These are phyloP conservation scores for Melanaphis sacchari DNA, from an alignment of 1,140 invertebrate species.

Conservation along the genomic window DNA sequence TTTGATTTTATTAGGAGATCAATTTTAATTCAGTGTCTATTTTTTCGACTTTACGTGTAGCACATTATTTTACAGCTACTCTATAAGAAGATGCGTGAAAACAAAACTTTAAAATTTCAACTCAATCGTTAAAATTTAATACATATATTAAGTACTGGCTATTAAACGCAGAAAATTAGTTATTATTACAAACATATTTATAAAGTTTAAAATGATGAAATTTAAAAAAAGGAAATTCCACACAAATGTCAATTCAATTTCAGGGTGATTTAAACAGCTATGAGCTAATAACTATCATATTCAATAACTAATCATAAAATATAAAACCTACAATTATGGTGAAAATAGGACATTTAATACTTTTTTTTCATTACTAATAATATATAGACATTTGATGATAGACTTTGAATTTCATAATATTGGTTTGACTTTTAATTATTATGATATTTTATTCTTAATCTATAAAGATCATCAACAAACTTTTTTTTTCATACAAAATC, in stretches of 20 bases:
- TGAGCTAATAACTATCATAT: neutral
- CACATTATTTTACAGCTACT: neutral
- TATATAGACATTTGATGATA: neutral
- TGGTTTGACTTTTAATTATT: neutral
- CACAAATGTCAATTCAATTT: neutral
- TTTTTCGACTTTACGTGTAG: neutral
- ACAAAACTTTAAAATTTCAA: neutral
- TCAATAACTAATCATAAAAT: neutral
- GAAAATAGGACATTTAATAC: too few species aligned
- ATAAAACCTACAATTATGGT: neutral
- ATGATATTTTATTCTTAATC: neutral
- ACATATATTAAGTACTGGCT: neutral
- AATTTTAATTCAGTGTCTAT: neutral
- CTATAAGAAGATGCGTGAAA: neutral
- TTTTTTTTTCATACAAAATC: neutral
- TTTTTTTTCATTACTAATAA: too few species aligned
- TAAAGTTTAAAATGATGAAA: neutral
- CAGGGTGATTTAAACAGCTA: neutral
- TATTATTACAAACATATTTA: neutral
- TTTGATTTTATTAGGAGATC: neutral
- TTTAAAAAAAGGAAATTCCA: neutral
- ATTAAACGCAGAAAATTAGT: neutral
- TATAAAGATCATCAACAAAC: neutral
- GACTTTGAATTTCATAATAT: neutral
- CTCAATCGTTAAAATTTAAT: neutral